Evolutionary conservation across 2,888 invertebrate genomes (phyloP).

Genomic region (Dromius quadrimaculatus): DNA sequence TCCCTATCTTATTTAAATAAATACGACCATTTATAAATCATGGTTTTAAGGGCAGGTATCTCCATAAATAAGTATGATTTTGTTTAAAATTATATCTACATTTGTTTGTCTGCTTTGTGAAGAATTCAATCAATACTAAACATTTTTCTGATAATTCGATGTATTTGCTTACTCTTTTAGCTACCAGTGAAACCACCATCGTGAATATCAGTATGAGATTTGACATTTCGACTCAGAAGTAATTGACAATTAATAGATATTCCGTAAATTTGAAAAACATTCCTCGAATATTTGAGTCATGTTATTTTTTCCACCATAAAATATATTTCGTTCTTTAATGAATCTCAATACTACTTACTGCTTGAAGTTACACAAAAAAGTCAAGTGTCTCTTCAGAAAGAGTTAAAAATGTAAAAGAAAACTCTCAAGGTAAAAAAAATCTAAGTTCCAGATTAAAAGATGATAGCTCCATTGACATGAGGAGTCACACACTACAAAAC

Average conservation of each 20-base stretch:
- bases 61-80: background rate
- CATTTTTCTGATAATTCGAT: background rate
- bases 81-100: background rate
- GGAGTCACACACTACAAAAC: slow-evolving; percentile 19
- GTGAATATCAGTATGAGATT: no score
- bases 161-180: no score
- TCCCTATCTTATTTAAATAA: no score
- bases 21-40: no score
- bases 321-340: no score
- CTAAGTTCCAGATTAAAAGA: slow-evolving; percentile 20
- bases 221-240: no score
- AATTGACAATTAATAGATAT: no score
- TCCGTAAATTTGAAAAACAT: no score
- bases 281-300: no score
- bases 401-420: slow-evolving; percentile 13
- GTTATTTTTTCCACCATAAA: no score
- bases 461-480: slow-evolving; percentile 18
- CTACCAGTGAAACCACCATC: no score
- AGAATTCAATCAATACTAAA: background rate
- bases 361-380: slow-evolving; percentile 9
- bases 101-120: background rate
- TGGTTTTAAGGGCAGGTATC: background rate
- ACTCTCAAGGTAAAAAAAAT: slow-evolving; percentile 11
- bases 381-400: slow-evolving; percentile 31
- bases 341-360: slow-evolving; percentile 34